These are phyloP conservation scores for Antheraea yamamai DNA, from an alignment of 2,888 invertebrate species.

Conservation along the genomic window DNA sequence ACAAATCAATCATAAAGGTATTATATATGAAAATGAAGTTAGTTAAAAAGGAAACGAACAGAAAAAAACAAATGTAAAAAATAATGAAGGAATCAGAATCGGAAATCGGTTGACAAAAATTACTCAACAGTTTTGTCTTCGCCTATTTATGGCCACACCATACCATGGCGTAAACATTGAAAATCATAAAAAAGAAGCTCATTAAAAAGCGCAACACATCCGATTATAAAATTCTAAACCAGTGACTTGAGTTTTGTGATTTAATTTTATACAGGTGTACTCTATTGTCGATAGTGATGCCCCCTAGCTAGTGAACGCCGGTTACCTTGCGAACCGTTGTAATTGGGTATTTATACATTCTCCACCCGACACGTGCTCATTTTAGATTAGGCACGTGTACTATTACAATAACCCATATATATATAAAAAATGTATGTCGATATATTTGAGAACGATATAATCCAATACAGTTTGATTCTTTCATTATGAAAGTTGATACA, in stretches of 20 bases:
- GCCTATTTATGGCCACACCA: too few species aligned
- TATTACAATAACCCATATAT: background rate
- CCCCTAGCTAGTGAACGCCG: background rate
- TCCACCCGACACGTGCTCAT: slow-evolving; percentile 6
- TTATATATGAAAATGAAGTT: too few species aligned
- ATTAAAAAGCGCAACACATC: slow-evolving; percentile 15
- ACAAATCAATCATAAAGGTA: too few species aligned
- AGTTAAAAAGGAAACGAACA: too few species aligned
- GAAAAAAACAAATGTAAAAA: too few species aligned
- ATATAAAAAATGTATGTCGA: too few species aligned
- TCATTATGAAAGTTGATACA: too few species aligned
- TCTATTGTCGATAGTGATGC: background rate
- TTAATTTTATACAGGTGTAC: slow-evolving; percentile 14
- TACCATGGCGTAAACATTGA: background rate
- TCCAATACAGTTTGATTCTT: too few species aligned
- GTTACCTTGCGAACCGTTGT: slow-evolving; percentile 14
- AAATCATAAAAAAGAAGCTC: background rate
- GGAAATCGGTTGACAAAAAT: background rate
- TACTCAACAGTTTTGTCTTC: too few species aligned
- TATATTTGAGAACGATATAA: too few species aligned
- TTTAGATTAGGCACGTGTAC: slow-evolving; percentile 12
- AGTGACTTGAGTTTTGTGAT: slow-evolving; percentile 6
- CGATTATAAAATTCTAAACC: slow-evolving; percentile 17
- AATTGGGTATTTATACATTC: slow-evolving; percentile 13
- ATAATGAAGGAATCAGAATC: too few species aligned